Percentiles rank a stretch among this genome's conserved stretches.
These are phyloP conservation scores for Microctenopoma steveboyesi DNA, from an alignment of 2,797 vertebrate genomes.

Conservation along the genomic window DNA sequence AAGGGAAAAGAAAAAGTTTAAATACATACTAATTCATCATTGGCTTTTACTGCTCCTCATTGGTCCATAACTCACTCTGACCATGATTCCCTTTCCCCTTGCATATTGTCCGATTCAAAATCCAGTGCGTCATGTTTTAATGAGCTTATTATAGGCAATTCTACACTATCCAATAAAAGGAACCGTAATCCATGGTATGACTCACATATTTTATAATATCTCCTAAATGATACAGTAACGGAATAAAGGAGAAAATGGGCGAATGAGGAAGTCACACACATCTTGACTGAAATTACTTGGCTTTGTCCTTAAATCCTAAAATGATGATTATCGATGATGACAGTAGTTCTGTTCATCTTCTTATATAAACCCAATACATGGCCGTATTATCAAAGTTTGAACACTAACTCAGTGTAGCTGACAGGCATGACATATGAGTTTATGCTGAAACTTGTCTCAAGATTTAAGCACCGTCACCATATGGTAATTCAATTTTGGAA, in stretches of 20 bases:
- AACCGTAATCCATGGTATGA: slow-evolving; percentile 76
- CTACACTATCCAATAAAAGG: slow-evolving; percentile 77
- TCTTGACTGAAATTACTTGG: slow-evolving; percentile 45
- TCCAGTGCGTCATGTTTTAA: slow-evolving; percentile 75
- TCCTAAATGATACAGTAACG: slow-evolving; percentile 70
- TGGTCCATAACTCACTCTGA: slow-evolving; percentile 77
- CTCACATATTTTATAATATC: slow-evolving; percentile 79
- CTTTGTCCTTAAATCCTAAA: slow-evolving; percentile 40
- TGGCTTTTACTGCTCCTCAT: slow-evolving; percentile 85
- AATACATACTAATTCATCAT: slow-evolving; percentile 92
- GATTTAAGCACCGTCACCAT: slow-evolving; percentile 74
- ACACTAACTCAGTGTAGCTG: slow-evolving; percentile 62
- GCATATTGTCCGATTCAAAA: slow-evolving; percentile 63
- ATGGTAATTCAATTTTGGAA: slow-evolving; percentile 82
- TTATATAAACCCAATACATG: slow-evolving; percentile 35
- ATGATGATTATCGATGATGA: slow-evolving; percentile 29
- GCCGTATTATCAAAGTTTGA: slow-evolving; percentile 55
- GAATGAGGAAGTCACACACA: slow-evolving; percentile 48
- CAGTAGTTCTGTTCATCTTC: slow-evolving; percentile 39
- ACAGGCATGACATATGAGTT: slow-evolving; percentile 75
- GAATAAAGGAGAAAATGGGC: slow-evolving; percentile 64
- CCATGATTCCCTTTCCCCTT: slow-evolving; percentile 76
- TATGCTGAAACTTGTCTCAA: slow-evolving; percentile 73
- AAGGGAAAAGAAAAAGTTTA: slow-evolving; percentile 61
- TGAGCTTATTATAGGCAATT: slow-evolving; percentile 79